Conservation (phyloP, 2,797 vertebrate genomes). For the Tadarida brasiliensis region DNA sequence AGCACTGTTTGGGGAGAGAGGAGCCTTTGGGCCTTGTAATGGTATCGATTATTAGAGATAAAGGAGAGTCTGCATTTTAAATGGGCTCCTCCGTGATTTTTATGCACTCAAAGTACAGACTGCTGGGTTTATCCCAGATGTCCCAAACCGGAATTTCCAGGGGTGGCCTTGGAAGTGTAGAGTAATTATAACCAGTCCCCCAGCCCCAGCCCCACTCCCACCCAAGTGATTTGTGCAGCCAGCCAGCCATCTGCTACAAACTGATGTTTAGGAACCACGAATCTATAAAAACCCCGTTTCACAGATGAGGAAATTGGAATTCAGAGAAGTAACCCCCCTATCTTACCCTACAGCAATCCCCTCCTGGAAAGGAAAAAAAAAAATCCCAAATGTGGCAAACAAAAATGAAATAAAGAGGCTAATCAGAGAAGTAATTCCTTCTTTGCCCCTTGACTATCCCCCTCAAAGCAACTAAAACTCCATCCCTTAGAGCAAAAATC, state of each 20-base stretch:
- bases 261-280: neutral
- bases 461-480: constrained; percentile 45
- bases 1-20: neutral
- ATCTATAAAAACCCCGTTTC: neutral
- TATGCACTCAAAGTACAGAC: neutral
- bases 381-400: neutral
- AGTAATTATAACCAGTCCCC: neutral
- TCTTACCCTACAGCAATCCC: neutral
- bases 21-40: neutral
- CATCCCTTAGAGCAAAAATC: neutral
- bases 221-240: neutral
- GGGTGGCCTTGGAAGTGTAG: neutral
- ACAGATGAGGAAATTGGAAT: neutral
- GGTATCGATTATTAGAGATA: neutral
- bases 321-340: neutral
- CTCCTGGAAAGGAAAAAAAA: neutral
- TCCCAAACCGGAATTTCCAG: neutral
- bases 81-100: neutral
- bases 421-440: constrained; percentile 36
- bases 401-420: neutral
- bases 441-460: neutral
- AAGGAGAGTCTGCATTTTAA: neutral
- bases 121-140: neutral
- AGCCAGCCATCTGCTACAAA: neutral
- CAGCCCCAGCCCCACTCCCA: neutral